These are phyloP conservation scores for Etheostoma nigrum DNA, from an alignment of 2,797 vertebrate genomes.

Conservation along the genomic window DNA sequence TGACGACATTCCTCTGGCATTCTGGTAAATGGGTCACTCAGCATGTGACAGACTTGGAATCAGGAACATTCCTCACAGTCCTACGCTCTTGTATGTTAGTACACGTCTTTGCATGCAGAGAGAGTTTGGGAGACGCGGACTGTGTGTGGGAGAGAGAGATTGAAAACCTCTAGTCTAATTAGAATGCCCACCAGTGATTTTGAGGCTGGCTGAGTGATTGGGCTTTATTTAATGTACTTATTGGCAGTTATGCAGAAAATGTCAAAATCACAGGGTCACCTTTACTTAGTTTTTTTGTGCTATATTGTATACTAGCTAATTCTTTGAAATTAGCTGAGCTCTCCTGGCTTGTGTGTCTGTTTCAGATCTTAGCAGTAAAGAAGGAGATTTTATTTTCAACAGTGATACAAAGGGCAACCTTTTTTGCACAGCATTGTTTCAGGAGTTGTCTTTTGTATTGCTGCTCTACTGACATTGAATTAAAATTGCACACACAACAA, in stretches of 20 bases:
- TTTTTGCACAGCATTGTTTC: neutral
- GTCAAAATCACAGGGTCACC: slow-evolving; percentile 29
- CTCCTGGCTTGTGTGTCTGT: neutral
- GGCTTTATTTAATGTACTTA: slow-evolving; percentile 28
- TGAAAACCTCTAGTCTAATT: slow-evolving; percentile 55
- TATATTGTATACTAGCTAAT: slow-evolving; percentile 13
- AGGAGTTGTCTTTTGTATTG: neutral
- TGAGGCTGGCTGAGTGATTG: slow-evolving; percentile 40
- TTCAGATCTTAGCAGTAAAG: neutral
- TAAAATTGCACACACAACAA: neutral
- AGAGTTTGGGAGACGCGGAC: slow-evolving; percentile 13
- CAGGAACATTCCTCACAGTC: slow-evolving; percentile 66
- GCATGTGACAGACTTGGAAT: slow-evolving; percentile 62
- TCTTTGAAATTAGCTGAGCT: slow-evolving; percentile 15
- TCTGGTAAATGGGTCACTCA: slow-evolving; percentile 45
- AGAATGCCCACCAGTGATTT: slow-evolving; percentile 54
- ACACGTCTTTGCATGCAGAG: slow-evolving; percentile 54
- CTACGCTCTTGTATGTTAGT: slow-evolving; percentile 44
- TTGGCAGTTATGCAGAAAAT: slow-evolving; percentile 37
- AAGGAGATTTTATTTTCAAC: neutral
- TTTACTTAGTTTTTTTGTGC: slow-evolving; percentile 4
- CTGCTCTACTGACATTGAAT: neutral
- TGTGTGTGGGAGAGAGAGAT: slow-evolving; percentile 1
- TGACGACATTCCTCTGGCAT: slow-evolving; percentile 59
- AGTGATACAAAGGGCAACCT: neutral